Percentiles rank a stretch among this genome's conserved stretches.
phyloP scores from a whole-genome alignment of 2,113 vertebrate genomes.

The Malaclemys terrapin region DNA sequence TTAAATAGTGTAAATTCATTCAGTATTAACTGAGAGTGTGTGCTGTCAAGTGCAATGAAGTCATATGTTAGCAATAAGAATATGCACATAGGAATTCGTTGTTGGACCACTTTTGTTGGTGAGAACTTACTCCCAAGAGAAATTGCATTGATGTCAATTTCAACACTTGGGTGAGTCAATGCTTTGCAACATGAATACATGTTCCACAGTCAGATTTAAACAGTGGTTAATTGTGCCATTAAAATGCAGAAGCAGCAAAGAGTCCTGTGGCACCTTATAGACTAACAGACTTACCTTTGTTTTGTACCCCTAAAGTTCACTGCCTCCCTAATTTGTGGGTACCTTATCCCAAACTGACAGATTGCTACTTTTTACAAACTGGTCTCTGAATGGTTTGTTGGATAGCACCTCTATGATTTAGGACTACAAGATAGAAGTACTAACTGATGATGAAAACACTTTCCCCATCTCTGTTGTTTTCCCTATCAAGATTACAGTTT shows the following conservation, averaged over 20 bases:
- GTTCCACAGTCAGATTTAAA: background rate
- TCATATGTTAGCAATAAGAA: background rate
- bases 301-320: background rate
- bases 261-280: no score
- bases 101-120: background rate
- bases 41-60: conserved; percentile 7
- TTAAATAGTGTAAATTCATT: background rate
- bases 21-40: background rate
- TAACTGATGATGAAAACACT: background rate
- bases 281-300: background rate
- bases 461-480: background rate
- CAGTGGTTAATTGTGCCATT: background rate
- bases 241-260: background rate
- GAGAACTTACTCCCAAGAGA: background rate
- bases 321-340: background rate
- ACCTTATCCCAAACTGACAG: background rate
- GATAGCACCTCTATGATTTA: background rate
- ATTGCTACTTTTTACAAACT: background rate
- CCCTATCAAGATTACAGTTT: background rate
- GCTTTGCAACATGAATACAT: background rate
- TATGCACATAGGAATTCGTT: background rate
- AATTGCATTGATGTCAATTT: background rate
- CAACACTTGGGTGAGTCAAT: background rate
- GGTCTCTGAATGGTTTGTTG: background rate
- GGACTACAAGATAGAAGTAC: background rate